Percentiles rank a stretch among this genome's conserved stretches.
These are phyloP conservation scores for Choreutis nemorana DNA, from an alignment of 2,888 invertebrate species.

Conservation along the genomic window DNA sequence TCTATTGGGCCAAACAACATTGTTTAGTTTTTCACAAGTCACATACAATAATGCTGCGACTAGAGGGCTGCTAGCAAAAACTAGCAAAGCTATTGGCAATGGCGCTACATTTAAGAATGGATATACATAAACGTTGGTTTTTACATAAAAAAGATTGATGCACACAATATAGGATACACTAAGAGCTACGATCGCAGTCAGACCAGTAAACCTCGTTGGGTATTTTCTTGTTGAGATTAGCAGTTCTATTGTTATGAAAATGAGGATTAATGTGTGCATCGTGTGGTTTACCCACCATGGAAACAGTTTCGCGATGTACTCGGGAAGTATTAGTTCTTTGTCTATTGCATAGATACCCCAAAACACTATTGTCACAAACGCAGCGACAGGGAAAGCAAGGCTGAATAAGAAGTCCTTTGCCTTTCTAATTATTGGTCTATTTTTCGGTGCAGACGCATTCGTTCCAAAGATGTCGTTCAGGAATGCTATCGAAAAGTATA, in stretches of 20 bases:
- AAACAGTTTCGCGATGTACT: conserved; percentile 77
- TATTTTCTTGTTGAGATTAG: conserved; percentile 74
- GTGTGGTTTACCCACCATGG: conserved; percentile 91
- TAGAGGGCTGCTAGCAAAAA: neutral
- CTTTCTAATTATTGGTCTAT: conserved; percentile 34
- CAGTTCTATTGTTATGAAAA: conserved; percentile 79
- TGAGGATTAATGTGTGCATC: conserved; percentile 83
- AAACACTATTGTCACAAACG: conserved; percentile 85
- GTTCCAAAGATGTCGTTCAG: conserved; percentile 80
- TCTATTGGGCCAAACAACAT: neutral
- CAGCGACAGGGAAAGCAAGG: conserved; percentile 76
- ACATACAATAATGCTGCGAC: neutral
- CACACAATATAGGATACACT: neutral
- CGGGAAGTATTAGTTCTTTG: conserved; percentile 88
- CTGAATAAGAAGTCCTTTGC: neutral
- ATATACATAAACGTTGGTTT: neutral
- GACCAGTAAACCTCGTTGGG: conserved; percentile 71
- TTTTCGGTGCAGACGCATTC: conserved; percentile 67
- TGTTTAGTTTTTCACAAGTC: neutral
- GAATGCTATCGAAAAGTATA: conserved; percentile 77
- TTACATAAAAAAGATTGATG: neutral
- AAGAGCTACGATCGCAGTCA: conserved; percentile 31
- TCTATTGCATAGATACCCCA: conserved; percentile 87
- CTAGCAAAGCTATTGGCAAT: conserved; percentile 1
- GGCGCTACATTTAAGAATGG: neutral